Percentiles rank a stretch among this genome's conserved stretches.
phyloP scores from a whole-genome alignment of 2,797 vertebrate genomes.

The Falco novaeseelandiae region DNA sequence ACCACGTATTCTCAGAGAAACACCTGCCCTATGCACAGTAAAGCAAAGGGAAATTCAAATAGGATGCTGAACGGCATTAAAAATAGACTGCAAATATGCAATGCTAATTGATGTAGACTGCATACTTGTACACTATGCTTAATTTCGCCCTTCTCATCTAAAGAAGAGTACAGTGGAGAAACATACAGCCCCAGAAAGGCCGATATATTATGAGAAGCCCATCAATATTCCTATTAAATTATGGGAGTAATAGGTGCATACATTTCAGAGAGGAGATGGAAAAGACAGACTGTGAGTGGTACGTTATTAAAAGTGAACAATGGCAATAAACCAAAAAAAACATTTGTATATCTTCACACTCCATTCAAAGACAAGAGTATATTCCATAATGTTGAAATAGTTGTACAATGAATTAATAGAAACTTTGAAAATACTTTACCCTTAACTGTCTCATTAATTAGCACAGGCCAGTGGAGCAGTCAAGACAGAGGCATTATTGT shows the following conservation, averaged over 20 bases:
- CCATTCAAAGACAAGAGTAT: neutral
- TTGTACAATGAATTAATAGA: neutral
- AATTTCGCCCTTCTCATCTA: neutral
- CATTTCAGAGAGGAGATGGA: neutral
- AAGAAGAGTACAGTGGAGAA: neutral
- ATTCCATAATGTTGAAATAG: neutral
- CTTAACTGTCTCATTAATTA: neutral
- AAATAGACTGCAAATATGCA: neutral
- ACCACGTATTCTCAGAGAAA: neutral
- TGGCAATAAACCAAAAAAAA: neutral
- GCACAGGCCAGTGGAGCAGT: neutral
- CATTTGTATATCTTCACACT: neutral
- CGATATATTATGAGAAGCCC: neutral
- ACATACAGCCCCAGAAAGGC: neutral
- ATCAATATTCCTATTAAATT: neutral
- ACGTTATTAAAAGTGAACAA: neutral
- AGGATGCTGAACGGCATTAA: neutral
- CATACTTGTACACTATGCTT: neutral
- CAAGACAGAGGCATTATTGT: accelerated
- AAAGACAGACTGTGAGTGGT: neutral
- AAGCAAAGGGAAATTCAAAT: neutral
- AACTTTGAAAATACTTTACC: neutral
- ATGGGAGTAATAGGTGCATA: neutral
- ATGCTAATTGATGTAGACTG: neutral
- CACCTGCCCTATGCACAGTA: neutral